Percentiles rank a stretch among this genome's conserved stretches.
phyloP scores from a whole-genome alignment of 2,888 invertebrate species.

The Pemphredon lugubris region DNA sequence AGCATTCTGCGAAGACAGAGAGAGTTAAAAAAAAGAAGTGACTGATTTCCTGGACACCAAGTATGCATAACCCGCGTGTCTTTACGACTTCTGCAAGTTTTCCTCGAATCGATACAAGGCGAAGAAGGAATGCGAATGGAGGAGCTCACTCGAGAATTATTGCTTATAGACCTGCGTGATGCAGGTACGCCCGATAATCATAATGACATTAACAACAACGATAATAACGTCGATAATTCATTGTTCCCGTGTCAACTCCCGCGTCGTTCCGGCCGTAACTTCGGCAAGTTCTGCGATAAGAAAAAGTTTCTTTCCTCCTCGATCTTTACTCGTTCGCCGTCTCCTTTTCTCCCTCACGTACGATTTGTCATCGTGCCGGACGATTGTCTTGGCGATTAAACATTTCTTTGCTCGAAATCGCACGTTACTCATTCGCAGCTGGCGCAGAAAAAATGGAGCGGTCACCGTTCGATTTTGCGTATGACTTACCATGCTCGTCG shows the following conservation, averaged over 20 bases:
- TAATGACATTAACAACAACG: constrained; percentile 30
- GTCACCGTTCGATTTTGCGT: too few species aligned
- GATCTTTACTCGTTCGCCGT: neutral
- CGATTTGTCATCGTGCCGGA: too few species aligned
- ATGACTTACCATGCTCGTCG: too few species aligned
- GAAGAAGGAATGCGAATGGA: constrained; percentile 31
- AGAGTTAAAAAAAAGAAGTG: too few species aligned
- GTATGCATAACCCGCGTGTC: constrained; percentile 13
- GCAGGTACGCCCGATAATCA: constrained; percentile 38
- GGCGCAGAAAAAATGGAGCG: too few species aligned
- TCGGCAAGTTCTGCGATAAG: constrained; percentile 2
- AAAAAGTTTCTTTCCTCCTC: constrained; percentile 1
- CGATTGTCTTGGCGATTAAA: too few species aligned
- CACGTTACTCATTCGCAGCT: too few species aligned
- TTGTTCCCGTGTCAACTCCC: neutral
- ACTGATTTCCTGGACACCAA: constrained; percentile 9
- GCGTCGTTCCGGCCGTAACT: constrained; percentile 19
- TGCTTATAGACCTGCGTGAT: constrained; percentile 25
- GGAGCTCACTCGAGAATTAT: constrained; percentile 40
- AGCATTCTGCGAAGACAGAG: too few species aligned
- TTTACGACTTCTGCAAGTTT: constrained; percentile 47
- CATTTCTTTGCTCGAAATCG: too few species aligned
- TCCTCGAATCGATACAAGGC: constrained; percentile 53
- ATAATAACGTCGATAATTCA: constrained; percentile 41
- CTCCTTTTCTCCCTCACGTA: neutral